Conservation (phyloP, 2,888 invertebrate species). For the Bursaphelenchus okinawaensis region DNA sequence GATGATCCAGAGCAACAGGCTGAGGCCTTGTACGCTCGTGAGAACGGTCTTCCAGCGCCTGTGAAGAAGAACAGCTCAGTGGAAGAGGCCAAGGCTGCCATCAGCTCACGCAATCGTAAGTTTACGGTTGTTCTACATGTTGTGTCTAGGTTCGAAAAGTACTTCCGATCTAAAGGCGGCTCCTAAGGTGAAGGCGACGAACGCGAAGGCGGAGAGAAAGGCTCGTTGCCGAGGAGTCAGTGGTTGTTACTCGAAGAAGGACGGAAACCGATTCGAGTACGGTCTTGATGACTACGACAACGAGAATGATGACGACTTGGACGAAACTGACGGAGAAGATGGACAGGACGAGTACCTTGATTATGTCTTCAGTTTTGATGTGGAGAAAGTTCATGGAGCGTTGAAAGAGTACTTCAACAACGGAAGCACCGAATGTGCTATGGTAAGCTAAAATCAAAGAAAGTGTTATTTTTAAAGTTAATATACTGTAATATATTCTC, state of each 20-base stretch:
- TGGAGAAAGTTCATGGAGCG: constrained; percentile 24
- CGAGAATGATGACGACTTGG: constrained; percentile 25
- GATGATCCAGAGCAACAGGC: constrained; percentile 36
- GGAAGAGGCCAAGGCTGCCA: constrained; percentile 6
- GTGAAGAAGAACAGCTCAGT: constrained; percentile 24
- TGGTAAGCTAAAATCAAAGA: constrained; percentile 18
- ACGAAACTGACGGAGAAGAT: constrained; percentile 22
- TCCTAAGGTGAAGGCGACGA: constrained; percentile 26
- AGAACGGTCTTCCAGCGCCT: constrained; percentile 31
- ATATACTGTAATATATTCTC: neutral
- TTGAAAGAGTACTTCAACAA: constrained; percentile 29
- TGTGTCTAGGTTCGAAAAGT: constrained; percentile 13
- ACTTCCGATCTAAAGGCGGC: constrained; percentile 13
- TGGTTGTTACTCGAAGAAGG: constrained; percentile 34
- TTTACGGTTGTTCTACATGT: neutral
- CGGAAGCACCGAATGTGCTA: constrained; percentile 30
- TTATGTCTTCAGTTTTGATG: constrained; percentile 27
- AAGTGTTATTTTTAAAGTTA: neutral
- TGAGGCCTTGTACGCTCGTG: constrained; percentile 32
- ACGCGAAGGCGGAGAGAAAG: constrained; percentile 36
- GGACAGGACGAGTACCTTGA: constrained; percentile 29
- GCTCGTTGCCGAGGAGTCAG: constrained; percentile 39
- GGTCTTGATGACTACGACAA: constrained; percentile 32
- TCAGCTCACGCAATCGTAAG: constrained; percentile 9
- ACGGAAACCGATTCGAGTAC: constrained; percentile 36